Conservation (phyloP, 2,888 invertebrate species). For the Hyles lineata region DNA sequence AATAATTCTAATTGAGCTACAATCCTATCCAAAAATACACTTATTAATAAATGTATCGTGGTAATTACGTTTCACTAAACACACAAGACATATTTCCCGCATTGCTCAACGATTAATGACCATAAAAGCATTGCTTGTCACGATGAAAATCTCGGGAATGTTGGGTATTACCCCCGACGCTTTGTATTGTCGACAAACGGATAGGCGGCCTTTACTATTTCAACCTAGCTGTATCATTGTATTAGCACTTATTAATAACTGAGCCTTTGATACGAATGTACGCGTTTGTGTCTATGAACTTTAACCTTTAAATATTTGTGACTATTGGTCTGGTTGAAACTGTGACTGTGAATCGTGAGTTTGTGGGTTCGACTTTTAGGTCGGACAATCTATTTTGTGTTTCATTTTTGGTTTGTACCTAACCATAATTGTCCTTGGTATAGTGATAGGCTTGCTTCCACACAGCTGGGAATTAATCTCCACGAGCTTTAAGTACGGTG, state of each 20-base stretch:
- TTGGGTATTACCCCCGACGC: slow-evolving; percentile 27
- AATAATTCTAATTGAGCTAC: background rate
- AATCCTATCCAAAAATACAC: background rate
- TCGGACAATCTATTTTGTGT: too few relatives aligned
- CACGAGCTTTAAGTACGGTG: too few relatives aligned
- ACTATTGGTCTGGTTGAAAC: background rate
- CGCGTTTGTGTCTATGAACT: background rate
- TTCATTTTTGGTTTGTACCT: too few relatives aligned
- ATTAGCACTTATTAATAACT: background rate
- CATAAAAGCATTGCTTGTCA: slow-evolving; percentile 38
- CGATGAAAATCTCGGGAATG: slow-evolving; percentile 36
- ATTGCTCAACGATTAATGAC: slow-evolving; percentile 39
- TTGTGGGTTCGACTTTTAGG: too few relatives aligned
- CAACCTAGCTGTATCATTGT: background rate
- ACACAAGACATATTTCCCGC: slow-evolving; percentile 11
- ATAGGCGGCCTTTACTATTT: background rate
- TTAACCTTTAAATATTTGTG: background rate
- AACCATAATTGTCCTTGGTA: too few relatives aligned
- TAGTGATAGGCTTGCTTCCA: too few relatives aligned
- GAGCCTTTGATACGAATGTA: background rate
- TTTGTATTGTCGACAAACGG: slow-evolving; percentile 36
- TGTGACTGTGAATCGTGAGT: too few relatives aligned
- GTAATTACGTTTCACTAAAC: background rate
- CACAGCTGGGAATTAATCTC: too few relatives aligned
- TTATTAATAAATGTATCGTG: background rate